Base-by-base conservation (phyloP, 2,113 vertebrate genomes). In the Pachyramphus minor region DNA sequence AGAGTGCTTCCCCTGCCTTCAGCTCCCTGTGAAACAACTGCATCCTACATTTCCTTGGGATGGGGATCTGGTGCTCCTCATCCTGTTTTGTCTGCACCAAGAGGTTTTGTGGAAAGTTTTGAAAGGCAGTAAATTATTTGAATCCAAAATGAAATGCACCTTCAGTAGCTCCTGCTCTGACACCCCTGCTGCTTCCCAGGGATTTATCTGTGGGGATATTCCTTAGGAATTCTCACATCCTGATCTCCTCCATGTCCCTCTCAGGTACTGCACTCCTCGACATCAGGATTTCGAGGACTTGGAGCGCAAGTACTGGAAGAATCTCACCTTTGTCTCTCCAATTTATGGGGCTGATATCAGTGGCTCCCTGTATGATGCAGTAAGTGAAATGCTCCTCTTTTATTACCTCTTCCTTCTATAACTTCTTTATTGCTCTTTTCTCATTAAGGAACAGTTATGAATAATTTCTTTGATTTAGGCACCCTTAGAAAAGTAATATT, bases 291-390 rank as follows among this genome's bases (percentile, higher is more conserved):
- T 99, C 33, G 99, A 99, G 2, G 99, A 99, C 95, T 95, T 99
- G 79, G 99, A 99, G 83, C 98, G 99, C 79, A 99, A 99, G 84
- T 99, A 99, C 98, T 99, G 99, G 99, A 99, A 99, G 97, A 99
- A 99, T 62, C 98, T 99, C 49, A 99, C 99, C 0, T 99, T 99
- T 37, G 98, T 99, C 41, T 99, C 99, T 0, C 99, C 99, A 4
- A 99, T 99, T 73, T 99, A 99, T 4, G 99, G 99, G 14, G 99
- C 99, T 0, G 99, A 99, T 67, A 99, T 99, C 96, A 99, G 99
- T 10, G 99, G 99, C 72, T 99, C 99, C 0, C 97, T 99, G 7
- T 99, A 99, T 10, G 99, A 99, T n/a, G 96, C 98, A 8, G 99
- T 99, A 69, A 99, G 98, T 98, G 35, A 31, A 62, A 13, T 2